Base-by-base conservation (phyloP, 2,113 vertebrate genomes). In the Mirounga angustirostris region DNA sequence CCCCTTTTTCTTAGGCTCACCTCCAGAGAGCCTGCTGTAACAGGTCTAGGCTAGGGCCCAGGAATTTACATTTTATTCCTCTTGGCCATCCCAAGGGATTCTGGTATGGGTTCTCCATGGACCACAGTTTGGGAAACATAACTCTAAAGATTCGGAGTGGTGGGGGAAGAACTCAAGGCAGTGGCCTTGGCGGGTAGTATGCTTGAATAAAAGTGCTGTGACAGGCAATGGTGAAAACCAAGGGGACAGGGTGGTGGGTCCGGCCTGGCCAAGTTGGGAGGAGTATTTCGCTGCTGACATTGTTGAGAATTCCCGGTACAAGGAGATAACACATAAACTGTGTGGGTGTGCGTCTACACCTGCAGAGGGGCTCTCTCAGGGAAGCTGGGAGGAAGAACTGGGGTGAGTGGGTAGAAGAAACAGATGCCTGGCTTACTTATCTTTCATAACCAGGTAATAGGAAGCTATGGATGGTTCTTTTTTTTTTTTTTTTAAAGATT, bases 181-280 rank as follows among this genome's bases (percentile, higher is more conserved):
- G 78, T 43, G 56, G 8, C 19, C 24, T 28, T 71, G 19, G 54
- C 1, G 7, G 61, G 18, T 21, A 40, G 18, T 36, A 46, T 21
- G 43, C 12, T 36, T 61, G 13, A 54, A 36, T 80, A 46, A 33
- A 82, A 13, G 21, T 16, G 3, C 4, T 16, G 58, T 71, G 30
- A 13, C 40, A 61, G 52, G 5, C 11, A 30, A 22, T 4, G 40
- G 54, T 0, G 4, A 50, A 18, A 52, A 30, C 7, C 3, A 52
- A 36, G 13, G 18, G n/a, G 18, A n/a, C 46, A n/a, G 43, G 56
- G 56, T 7, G 1, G 33, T 16, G 33, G 46, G n/a, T 0, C 43
- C 43, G 5, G 12, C 28, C 56, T 92, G 52, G 24, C 15, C 21
- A 30, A 8, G 7, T 7, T 1, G 63, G 79, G 33, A 33, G 28